Conservation (phyloP, 1,140 invertebrate species). For the Micrasema minimum region DNA sequence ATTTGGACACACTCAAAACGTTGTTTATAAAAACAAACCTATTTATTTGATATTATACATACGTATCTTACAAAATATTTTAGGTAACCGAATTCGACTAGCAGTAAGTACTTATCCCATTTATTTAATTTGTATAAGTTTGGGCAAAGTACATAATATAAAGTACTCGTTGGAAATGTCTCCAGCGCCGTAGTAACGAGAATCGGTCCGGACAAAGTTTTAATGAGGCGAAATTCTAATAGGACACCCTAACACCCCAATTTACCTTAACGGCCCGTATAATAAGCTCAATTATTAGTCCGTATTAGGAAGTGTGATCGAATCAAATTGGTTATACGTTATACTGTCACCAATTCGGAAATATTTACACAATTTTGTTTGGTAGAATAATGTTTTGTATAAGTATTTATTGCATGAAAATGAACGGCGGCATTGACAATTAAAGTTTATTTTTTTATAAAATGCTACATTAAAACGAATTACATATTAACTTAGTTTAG, state of each 20-base stretch:
- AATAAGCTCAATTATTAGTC: constrained; percentile 18
- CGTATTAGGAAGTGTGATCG: neutral
- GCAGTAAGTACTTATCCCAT: too few species aligned
- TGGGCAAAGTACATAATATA: neutral
- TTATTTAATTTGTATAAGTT: too few species aligned
- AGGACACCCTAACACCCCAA: constrained; percentile 20
- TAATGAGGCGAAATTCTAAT: constrained; percentile 48
- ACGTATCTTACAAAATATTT: too few species aligned
- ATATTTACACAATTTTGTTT: neutral
- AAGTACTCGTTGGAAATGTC: constrained; percentile 30
- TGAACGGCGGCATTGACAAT: too few species aligned
- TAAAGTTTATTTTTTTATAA: too few species aligned
- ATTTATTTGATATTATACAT: too few species aligned
- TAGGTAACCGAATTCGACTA: too few species aligned
- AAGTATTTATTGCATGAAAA: too few species aligned
- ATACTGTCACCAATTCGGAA: neutral
- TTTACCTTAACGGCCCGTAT: constrained; percentile 16
- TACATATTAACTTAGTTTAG: too few species aligned
- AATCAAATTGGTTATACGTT: neutral
- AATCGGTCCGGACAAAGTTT: constrained; percentile 45
- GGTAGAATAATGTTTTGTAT: neutral
- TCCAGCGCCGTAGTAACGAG: constrained; percentile 11
- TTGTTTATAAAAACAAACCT: too few species aligned
- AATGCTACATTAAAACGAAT: too few species aligned
- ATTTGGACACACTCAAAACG: too few species aligned